Conservation (phyloP, 2,888 invertebrate genomes). For the Trileptium ribeirensis region DNA sequence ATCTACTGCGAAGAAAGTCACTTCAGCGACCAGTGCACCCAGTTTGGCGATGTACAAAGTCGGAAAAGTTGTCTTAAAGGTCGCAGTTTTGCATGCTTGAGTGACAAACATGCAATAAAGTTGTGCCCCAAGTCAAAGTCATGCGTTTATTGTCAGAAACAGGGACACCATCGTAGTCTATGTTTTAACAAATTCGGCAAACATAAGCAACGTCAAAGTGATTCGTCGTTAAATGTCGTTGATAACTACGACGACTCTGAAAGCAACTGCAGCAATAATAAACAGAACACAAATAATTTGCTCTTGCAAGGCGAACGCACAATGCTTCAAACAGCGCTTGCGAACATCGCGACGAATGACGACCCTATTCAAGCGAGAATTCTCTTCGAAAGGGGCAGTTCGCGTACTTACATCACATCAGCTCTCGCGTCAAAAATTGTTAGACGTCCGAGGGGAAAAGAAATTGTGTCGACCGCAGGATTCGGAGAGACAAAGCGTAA, state of each 20-base stretch:
- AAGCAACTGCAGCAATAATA: too few relatives aligned
- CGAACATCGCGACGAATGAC: not conserved
- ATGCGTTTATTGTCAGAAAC: constrained; percentile 3
- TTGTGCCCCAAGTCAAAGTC: not conserved
- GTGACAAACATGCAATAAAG: not conserved
- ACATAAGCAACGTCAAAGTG: not conserved
- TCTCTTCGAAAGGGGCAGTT: not conserved
- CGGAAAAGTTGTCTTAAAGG: not conserved
- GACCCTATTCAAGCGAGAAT: not conserved
- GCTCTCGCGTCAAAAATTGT: not conserved
- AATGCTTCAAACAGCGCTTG: not conserved
- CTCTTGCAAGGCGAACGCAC: not conserved
- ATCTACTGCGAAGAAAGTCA: not conserved
- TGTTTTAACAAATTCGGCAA: not conserved
- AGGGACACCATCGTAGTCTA: not conserved
- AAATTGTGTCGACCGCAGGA: not conserved
- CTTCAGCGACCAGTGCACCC: not conserved
- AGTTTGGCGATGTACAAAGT: not conserved
- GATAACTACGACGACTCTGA: too few relatives aligned
- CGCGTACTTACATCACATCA: not conserved
- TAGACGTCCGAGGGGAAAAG: not conserved
- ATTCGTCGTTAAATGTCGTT: too few relatives aligned
- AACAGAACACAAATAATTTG: too few relatives aligned
- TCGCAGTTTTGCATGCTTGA: not conserved
- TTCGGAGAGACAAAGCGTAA: not conserved